Conservation (phyloP, 2,888 invertebrate genomes). For the Drosophila paranaensis region DNA sequence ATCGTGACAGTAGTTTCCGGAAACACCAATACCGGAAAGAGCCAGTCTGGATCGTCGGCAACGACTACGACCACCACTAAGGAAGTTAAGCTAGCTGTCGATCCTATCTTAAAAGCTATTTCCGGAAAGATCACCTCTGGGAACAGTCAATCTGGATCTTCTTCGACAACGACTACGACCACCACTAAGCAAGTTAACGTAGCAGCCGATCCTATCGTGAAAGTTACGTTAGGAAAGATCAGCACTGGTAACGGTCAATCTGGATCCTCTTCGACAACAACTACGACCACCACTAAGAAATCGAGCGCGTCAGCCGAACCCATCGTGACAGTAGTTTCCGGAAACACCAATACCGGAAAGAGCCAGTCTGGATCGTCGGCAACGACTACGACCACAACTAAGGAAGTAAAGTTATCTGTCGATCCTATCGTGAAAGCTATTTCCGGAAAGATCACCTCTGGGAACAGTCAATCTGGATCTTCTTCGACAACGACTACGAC, state of each 20-base stretch:
- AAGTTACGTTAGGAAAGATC: neutral
- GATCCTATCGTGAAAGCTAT: neutral
- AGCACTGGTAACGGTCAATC: neutral
- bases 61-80: constrained; percentile 10
- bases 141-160: neutral
- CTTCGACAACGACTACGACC: constrained; percentile 1
- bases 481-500: constrained; percentile 1
- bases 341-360: too few species aligned
- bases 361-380: neutral
- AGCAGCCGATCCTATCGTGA: neutral
- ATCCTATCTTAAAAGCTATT: neutral
- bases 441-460: neutral
- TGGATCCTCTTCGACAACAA: neutral
- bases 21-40: neutral
- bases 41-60: neutral
- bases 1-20: neutral
- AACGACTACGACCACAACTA: neutral
- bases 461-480: too few species aligned
- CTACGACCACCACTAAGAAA: neutral
- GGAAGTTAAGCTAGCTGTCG: neutral
- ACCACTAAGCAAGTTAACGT: constrained; percentile 2
- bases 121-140: neutral
- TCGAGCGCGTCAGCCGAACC: neutral
- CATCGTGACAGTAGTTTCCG: too few species aligned
- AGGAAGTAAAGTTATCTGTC: too few species aligned